Evolutionary conservation across 2,888 invertebrate genomes (phyloP).

Genomic region (Nomada ruficornis): DNA sequence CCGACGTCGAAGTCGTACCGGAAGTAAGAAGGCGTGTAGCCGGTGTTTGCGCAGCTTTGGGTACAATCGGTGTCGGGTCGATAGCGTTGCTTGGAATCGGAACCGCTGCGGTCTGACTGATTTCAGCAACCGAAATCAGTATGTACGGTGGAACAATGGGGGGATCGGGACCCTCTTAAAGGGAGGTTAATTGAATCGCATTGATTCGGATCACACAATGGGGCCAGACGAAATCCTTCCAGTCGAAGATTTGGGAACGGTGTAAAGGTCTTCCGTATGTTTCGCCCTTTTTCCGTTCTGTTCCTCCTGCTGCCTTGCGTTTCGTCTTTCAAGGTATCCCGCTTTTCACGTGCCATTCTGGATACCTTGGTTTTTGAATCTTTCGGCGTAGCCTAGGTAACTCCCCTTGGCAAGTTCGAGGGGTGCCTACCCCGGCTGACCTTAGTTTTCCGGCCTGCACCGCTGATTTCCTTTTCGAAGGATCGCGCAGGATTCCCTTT

Average conservation of each 20-base stretch:
- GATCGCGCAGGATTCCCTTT: conserved; percentile 27
- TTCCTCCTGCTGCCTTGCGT: conserved; percentile 3
- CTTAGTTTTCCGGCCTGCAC: conserved; percentile 63
- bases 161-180: conserved; percentile 70
- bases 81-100: conserved; percentile 58
- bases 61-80: conserved; percentile 45
- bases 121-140: conserved; percentile 64
- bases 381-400: conserved; percentile 79
- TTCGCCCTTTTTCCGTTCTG: conserved; percentile 15
- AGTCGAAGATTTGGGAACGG: conserved; percentile 48
- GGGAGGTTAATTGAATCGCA: conserved; percentile 80
- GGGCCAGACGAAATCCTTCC: conserved; percentile 72
- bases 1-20: conserved; percentile 69
- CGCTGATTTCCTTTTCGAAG: conserved; percentile 47
- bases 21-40: conserved; percentile 74
- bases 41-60: conserved; percentile 42
- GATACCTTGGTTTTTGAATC: conserved; percentile 33
- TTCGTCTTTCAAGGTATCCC: conserved; percentile 24
- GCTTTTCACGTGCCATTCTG: background rate
- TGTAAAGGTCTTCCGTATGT: conserved; percentile 59
- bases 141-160: conserved; percentile 75
- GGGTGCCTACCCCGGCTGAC: conserved; percentile 62
- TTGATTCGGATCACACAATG: conserved; percentile 77
- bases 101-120: conserved; percentile 31
- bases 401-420: conserved; percentile 72